phyloP scores from a whole-genome alignment of 2,797 vertebrate species.

The Syngnathus rostellatus region DNA sequence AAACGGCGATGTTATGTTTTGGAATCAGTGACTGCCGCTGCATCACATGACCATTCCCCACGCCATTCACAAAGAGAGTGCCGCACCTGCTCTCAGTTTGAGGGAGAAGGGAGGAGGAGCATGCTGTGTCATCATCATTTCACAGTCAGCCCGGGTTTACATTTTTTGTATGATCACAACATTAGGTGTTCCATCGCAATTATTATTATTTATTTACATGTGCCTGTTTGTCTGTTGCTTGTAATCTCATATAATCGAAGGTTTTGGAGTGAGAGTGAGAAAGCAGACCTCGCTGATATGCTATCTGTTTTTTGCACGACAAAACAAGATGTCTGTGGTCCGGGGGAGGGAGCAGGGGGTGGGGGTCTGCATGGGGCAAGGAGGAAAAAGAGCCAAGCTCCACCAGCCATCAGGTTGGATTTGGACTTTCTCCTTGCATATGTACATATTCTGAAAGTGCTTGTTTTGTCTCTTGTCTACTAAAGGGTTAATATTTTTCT shows the following conservation, averaged over 20 bases:
- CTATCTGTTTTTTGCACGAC: neutral
- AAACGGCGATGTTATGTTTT: constrained; percentile 69
- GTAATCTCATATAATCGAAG: too few relatives aligned
- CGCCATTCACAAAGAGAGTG: constrained; percentile 51
- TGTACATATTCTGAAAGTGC: too few relatives aligned
- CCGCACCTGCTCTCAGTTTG: constrained; percentile 60
- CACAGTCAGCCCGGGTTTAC: constrained; percentile 5
- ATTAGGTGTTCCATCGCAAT: neutral
- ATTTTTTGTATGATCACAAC: neutral
- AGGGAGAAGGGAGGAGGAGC: constrained; percentile 8
- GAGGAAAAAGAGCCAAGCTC: neutral
- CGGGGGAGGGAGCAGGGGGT: too few relatives aligned
- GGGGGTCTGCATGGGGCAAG: neutral
- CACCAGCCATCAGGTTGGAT: neutral
- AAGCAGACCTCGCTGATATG: neutral
- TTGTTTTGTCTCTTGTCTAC: neutral
- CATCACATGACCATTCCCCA: constrained; percentile 57
- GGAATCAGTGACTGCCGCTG: constrained; percentile 51
- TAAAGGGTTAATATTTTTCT: too few relatives aligned
- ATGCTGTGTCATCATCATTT: constrained; percentile 18
- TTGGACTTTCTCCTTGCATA: too few relatives aligned
- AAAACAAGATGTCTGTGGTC: neutral
- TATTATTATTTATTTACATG: neutral
- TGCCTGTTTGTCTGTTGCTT: too few relatives aligned
- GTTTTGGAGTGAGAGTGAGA: neutral